These are phyloP conservation scores for Abramis brama DNA, from an alignment of 2,113 vertebrate species.

Conservation along the genomic window DNA sequence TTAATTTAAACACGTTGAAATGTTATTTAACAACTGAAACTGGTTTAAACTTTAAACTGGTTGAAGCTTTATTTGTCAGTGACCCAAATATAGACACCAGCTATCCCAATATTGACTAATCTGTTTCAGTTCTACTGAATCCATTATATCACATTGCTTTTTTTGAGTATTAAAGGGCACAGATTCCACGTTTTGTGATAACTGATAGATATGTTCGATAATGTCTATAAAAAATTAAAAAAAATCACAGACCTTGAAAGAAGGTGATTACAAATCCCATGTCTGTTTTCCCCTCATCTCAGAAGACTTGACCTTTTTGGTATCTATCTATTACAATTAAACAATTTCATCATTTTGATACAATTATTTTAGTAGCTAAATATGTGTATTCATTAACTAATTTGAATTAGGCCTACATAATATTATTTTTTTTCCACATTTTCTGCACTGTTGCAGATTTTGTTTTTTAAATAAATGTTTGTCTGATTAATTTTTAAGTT, in stretches of 20 bases:
- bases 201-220: neutral
- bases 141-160: neutral
- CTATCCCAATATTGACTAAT: neutral
- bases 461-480: neutral
- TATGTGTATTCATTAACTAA: neutral
- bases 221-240: neutral
- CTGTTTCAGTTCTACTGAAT: neutral
- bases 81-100: too few relatives aligned
- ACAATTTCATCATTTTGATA: neutral
- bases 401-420: neutral
- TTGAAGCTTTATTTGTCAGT: too few relatives aligned
- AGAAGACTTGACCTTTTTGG: neutral
- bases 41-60: too few relatives aligned
- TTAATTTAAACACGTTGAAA: too few relatives aligned
- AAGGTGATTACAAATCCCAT: neutral
- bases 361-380: neutral
- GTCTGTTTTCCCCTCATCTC: neutral
- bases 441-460: neutral
- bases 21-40: too few relatives aligned
- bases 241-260: neutral
- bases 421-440: neutral
- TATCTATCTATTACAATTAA: neutral
- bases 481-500: neutral
- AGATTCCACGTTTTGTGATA: neutral
- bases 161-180: neutral